Percentiles rank a stretch among this genome's conserved stretches.
phyloP scores from a whole-genome alignment of 2,888 invertebrate genomes.

The Monochamus alternatus region DNA sequence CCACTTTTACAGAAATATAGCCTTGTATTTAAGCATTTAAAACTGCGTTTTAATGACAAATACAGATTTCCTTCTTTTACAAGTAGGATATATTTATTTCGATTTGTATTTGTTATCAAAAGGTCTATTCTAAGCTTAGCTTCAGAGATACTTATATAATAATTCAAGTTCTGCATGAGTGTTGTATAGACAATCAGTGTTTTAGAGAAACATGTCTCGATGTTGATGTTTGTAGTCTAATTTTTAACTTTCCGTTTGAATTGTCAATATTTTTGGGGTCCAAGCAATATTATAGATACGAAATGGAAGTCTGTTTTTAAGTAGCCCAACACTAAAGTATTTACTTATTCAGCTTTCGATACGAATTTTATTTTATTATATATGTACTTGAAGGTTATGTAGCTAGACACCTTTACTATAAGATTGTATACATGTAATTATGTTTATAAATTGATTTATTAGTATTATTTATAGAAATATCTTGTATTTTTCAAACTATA shows the following conservation, averaged over 20 bases:
- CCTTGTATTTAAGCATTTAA: neutral
- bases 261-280: constrained; percentile 29
- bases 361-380: constrained; percentile 6
- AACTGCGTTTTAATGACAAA: constrained; percentile 1
- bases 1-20: constrained; percentile 1
- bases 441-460: neutral
- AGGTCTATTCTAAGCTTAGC: neutral
- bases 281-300: constrained; percentile 24
- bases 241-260: constrained; percentile 15
- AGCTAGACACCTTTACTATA: neutral
- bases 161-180: constrained; percentile 34
- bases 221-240: constrained; percentile 26
- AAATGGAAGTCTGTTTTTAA: constrained; percentile 26
- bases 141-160: constrained; percentile 29
- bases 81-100: neutral
- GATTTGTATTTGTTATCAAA: neutral
- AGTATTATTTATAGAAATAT: constrained; percentile 9
- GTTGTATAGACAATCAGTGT: constrained; percentile 42
- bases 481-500: too few species aligned
- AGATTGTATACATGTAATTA: neutral
- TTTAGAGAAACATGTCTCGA: constrained; percentile 31
- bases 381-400: constrained; percentile 8
- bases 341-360: neutral
- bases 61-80: neutral
- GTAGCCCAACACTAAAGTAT: constrained; percentile 10